These are phyloP conservation scores for Nyctibius bracteatus DNA, from an alignment of 2,113 vertebrate species.

Conservation along the genomic window DNA sequence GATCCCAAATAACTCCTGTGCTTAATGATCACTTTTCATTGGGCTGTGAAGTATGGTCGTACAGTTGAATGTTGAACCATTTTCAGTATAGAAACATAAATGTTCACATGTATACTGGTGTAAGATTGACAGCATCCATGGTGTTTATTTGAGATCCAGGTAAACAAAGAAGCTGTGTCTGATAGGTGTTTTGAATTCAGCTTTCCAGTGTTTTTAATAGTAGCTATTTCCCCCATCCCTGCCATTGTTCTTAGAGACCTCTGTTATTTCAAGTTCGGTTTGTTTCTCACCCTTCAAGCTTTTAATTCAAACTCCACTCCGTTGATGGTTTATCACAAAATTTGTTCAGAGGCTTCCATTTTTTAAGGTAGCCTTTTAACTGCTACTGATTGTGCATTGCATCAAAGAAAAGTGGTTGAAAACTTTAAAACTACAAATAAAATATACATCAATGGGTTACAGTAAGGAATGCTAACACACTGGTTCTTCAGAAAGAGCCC, in stretches of 20 bases:
- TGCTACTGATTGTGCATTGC: constrained; percentile 14
- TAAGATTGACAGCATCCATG: neutral
- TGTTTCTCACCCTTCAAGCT: constrained; percentile 34
- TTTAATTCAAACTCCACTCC: neutral
- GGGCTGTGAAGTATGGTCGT: neutral
- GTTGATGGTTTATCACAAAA: constrained; percentile 51
- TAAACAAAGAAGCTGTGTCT: neutral
- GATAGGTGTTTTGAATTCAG: neutral
- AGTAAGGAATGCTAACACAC: constrained; percentile 42
- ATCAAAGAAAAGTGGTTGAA: constrained; percentile 57
- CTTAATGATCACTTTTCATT: neutral
- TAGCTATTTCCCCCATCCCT: neutral
- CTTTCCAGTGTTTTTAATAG: neutral
- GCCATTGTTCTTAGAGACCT: neutral
- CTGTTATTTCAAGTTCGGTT: constrained; percentile 11
- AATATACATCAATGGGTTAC: constrained; percentile 62
- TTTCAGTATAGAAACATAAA: neutral
- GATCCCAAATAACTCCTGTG: neutral
- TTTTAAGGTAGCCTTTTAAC: constrained; percentile 42
- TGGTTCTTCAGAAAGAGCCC: constrained; percentile 43
- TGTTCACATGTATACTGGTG: neutral
- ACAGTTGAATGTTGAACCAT: neutral
- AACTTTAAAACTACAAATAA: constrained; percentile 67
- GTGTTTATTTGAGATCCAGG: neutral
- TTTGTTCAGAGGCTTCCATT: constrained; percentile 35